Conservation (phyloP, 2,113 vertebrate species). For the Aldabrachelys gigantea region DNA sequence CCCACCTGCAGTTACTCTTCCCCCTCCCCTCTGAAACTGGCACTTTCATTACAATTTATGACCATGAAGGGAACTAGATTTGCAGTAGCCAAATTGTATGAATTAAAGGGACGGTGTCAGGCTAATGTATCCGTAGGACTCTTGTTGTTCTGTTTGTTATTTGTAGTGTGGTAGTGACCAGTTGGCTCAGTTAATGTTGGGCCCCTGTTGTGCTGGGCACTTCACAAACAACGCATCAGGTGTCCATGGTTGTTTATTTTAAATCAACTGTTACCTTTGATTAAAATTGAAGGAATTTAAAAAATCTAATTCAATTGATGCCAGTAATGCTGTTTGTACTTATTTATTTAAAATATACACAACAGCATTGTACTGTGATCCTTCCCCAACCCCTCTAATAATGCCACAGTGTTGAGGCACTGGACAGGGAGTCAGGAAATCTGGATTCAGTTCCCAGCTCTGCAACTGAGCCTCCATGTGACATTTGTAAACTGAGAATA, state of each 20-base stretch:
- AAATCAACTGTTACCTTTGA: neutral
- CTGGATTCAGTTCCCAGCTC: neutral
- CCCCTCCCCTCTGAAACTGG: neutral
- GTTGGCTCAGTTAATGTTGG: neutral
- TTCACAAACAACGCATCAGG: neutral
- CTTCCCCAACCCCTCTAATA: neutral
- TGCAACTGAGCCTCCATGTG: fast-evolving
- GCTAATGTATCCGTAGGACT: neutral
- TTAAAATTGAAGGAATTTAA: neutral
- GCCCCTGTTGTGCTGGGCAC: neutral
- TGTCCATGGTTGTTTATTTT: neutral
- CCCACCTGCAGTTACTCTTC: neutral
- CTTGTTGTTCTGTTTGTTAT: neutral
- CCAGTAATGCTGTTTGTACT: neutral
- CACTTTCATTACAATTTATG: conserved; percentile 8
- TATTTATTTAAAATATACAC: neutral
- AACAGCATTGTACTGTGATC: neutral
- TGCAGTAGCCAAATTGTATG: neutral
- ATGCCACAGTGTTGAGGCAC: neutral
- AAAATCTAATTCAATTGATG: neutral
- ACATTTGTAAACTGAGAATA: neutral
- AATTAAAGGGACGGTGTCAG: neutral
- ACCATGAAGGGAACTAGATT: neutral
- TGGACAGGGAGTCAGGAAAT: neutral
- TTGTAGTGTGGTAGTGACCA: neutral